A percentile compares a stretch with the other conserved stretches of the same genome.
phyloP scores from a whole-genome alignment of 1,140 invertebrate genomes.

The Triops cancriformis region DNA sequence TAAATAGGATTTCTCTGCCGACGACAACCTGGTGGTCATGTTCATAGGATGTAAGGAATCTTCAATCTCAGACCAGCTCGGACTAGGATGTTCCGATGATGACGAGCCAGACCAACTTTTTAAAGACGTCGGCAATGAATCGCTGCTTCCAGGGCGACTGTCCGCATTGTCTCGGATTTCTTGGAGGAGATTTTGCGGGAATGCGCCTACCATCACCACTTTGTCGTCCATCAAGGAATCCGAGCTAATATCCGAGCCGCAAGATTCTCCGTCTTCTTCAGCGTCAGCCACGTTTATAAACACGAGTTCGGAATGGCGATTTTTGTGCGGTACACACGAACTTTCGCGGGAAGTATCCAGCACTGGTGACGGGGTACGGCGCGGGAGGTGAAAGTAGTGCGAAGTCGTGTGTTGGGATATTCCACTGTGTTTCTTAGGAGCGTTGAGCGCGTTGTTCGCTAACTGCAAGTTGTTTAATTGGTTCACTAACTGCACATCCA shows the following conservation, averaged over 20 bases:
- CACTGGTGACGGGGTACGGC: background rate
- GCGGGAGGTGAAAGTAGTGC: background rate
- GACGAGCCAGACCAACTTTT: background rate
- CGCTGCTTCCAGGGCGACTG: slow-evolving; percentile 36
- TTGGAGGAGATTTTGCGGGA: slow-evolving; percentile 50
- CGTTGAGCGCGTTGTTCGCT: background rate
- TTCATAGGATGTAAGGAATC: slow-evolving; percentile 33
- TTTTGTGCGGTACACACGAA: background rate
- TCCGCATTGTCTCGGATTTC: slow-evolving; percentile 50
- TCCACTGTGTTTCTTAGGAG: background rate
- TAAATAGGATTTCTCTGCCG: slow-evolving; percentile 27
- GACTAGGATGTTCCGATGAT: slow-evolving; percentile 53
- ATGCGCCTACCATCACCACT: slow-evolving; percentile 23
- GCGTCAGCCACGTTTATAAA: background rate
- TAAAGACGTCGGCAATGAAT: background rate
- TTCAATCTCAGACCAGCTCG: slow-evolving; percentile 39
- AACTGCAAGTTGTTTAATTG: background rate
- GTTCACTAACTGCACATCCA: slow-evolving; percentile 3
- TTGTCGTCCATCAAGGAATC: background rate
- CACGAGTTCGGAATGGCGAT: background rate
- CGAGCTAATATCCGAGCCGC: background rate
- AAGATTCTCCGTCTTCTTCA: background rate
- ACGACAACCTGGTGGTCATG: slow-evolving; percentile 34
- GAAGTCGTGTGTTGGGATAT: background rate
- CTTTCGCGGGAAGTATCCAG: background rate